phyloP scores from a whole-genome alignment of 1,140 invertebrate species.

The Geopemphigus sp. region DNA sequence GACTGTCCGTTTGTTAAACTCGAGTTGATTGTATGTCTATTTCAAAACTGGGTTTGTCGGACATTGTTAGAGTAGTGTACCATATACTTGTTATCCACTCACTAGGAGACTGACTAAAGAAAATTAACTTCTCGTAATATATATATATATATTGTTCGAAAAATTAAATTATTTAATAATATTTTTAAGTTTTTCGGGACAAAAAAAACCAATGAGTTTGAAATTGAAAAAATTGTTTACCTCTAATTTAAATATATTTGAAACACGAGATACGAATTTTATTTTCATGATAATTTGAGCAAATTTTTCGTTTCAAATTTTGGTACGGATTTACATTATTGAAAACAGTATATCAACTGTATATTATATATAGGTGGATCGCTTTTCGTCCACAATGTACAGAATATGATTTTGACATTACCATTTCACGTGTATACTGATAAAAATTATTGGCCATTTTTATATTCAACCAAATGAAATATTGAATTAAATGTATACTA shows the following conservation, averaged over 20 bases:
- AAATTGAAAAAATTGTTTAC: not conserved
- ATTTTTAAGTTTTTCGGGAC: not conserved
- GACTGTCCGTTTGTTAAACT: slow-evolving; percentile 7
- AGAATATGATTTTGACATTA: too few relatives aligned
- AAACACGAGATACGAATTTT: not conserved
- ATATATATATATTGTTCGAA: not conserved
- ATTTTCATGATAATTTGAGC: not conserved
- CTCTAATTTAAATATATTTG: not conserved
- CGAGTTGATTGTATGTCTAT: slow-evolving; percentile 1
- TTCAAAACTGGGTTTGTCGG: slow-evolving; percentile 16
- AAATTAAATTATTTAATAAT: not conserved
- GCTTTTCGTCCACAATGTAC: too few relatives aligned
- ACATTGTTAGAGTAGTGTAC: not conserved
- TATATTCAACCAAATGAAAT: too few relatives aligned
- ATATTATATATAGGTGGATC: too few relatives aligned
- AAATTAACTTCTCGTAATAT: not conserved
- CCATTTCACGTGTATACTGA: too few relatives aligned
- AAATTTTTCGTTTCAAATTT: not conserved
- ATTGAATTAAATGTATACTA: too few relatives aligned
- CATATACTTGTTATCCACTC: not conserved
- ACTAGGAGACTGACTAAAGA: not conserved
- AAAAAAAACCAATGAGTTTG: not conserved
- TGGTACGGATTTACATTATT: not conserved
- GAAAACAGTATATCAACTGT: too few relatives aligned
- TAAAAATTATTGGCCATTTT: too few relatives aligned